These are phyloP conservation scores for Tiliacea citrago DNA, from an alignment of 2,888 invertebrate genomes.

Conservation along the genomic window DNA sequence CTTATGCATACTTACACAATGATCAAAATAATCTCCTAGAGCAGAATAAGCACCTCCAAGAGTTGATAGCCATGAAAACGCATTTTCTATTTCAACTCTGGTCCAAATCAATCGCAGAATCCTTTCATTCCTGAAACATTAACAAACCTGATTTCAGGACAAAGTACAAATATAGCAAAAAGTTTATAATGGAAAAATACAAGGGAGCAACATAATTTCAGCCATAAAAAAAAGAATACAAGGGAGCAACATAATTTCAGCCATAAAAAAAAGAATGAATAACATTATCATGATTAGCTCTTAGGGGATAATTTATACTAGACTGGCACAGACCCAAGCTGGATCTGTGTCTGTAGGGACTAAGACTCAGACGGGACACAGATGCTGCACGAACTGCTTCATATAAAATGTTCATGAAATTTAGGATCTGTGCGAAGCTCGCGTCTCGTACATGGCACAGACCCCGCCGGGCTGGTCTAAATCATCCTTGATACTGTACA, in stretches of 20 bases:
- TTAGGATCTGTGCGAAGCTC: neutral
- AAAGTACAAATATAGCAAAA: neutral
- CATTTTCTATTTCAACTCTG: conserved; percentile 94
- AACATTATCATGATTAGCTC: neutral
- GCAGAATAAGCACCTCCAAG: conserved; percentile 99
- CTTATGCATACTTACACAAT: conserved; percentile 92
- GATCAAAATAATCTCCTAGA: conserved; percentile 95
- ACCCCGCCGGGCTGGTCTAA: neutral
- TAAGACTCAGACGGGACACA: neutral
- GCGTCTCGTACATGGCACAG: neutral
- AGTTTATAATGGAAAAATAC: neutral
- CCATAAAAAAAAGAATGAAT: neutral
- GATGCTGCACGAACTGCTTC: neutral
- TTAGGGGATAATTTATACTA: too few relatives aligned
- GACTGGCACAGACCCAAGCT: too few relatives aligned
- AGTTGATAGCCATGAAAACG: conserved; percentile 98
- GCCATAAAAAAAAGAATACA: neutral
- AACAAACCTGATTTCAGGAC: neutral
- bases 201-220: neutral
- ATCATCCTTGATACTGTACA: neutral
- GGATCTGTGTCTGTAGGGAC: too few relatives aligned
- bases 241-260: neutral
- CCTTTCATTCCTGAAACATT: conserved; percentile 84
- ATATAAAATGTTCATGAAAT: neutral
- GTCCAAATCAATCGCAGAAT: conserved; percentile 88